Conservation (phyloP, 1,140 invertebrate species). For the Danaus plexippus region DNA sequence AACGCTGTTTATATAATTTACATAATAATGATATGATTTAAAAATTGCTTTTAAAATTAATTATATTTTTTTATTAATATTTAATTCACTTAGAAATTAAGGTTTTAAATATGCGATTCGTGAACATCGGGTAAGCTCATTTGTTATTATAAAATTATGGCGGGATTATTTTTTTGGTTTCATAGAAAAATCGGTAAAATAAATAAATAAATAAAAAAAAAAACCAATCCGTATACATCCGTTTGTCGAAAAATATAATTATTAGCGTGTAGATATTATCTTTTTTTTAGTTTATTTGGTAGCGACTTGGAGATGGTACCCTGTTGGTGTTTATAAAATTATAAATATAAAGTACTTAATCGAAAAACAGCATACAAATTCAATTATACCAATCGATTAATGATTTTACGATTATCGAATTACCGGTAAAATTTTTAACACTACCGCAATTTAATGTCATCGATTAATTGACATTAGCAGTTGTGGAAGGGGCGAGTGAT, state of each 20-base stretch:
- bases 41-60: too few species aligned
- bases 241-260: slow-evolving; percentile 24
- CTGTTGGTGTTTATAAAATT: slow-evolving; percentile 27
- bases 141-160: too few species aligned
- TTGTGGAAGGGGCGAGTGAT: too few species aligned
- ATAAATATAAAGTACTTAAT: neutral
- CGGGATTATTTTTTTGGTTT: too few species aligned
- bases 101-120: too few species aligned
- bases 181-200: too few species aligned
- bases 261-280: slow-evolving; percentile 42
- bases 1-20: too few species aligned
- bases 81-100: too few species aligned
- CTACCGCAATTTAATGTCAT: neutral
- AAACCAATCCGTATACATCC: neutral
- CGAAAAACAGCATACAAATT: slow-evolving; percentile 1
- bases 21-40: too few species aligned
- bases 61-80: too few species aligned
- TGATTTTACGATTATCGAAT: neutral
- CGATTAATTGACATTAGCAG: neutral
- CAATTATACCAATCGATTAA: neutral
- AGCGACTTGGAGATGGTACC: slow-evolving; percentile 23
- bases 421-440: neutral
- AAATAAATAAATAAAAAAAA: too few species aligned
- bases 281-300: slow-evolving; percentile 17
- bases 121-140: too few species aligned